Conservation (phyloP, 2,797 vertebrate genomes). For the Gobio occitaniae region DNA sequence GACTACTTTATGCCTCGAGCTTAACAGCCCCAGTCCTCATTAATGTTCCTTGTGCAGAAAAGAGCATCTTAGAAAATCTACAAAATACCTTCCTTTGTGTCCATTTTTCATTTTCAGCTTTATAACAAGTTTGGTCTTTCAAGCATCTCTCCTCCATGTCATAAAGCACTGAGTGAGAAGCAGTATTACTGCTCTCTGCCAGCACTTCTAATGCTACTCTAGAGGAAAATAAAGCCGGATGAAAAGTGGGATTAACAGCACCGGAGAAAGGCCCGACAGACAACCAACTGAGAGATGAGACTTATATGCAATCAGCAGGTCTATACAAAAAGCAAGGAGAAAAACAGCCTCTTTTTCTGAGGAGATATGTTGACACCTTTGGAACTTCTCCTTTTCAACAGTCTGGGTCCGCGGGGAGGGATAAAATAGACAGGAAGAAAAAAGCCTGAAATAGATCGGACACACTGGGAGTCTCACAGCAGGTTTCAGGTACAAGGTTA, state of each 20-base stretch:
- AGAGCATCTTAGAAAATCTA: neutral
- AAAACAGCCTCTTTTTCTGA: neutral
- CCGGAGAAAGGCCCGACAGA: neutral
- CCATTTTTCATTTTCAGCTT: neutral
- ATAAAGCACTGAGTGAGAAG: constrained; percentile 26
- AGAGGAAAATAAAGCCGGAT: constrained; percentile 26
- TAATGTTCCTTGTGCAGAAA: neutral
- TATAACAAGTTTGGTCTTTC: constrained; percentile 5
- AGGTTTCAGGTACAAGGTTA: constrained; percentile 26
- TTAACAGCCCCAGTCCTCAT: neutral
- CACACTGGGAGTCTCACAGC: constrained; percentile 20
- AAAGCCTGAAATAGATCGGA: constrained; percentile 27
- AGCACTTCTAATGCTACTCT: constrained; percentile 8
- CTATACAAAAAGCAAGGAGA: constrained; percentile 14
- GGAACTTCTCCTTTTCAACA: constrained; percentile 5
- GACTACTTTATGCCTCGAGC: neutral
- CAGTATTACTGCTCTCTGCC: neutral
- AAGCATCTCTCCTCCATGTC: neutral
- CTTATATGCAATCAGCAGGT: constrained; percentile 10
- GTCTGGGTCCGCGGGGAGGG: constrained; percentile 4
- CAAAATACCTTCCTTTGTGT: constrained; percentile 1
- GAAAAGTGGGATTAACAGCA: constrained; percentile 24
- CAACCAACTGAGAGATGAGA: constrained; percentile 1
- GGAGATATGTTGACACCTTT: constrained; percentile 30
- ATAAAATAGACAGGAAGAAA: constrained; percentile 19